These are phyloP conservation scores for Pyralis farinalis DNA, from an alignment of 2,888 invertebrate genomes.

Conservation along the genomic window DNA sequence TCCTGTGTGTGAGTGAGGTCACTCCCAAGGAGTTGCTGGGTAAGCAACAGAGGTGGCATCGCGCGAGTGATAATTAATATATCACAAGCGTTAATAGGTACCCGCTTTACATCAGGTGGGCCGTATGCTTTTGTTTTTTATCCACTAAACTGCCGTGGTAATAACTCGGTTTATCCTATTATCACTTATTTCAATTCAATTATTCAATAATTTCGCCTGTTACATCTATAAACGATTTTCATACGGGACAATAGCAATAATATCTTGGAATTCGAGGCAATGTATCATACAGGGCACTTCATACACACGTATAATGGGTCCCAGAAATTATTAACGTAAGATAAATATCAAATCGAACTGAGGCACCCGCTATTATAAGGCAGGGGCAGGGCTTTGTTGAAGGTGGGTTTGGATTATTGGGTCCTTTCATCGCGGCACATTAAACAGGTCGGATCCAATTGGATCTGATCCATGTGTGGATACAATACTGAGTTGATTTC, in stretches of 20 bases:
- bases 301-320: not conserved
- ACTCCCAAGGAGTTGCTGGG: too few relatives aligned
- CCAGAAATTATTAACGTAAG: not conserved
- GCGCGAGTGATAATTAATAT: too few relatives aligned
- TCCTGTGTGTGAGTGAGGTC: too few relatives aligned
- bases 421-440: not conserved
- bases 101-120: too few relatives aligned
- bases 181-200: too few relatives aligned
- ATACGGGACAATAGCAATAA: too few relatives aligned
- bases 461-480: not conserved
- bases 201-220: not conserved
- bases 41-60: too few relatives aligned
- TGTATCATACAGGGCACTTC: not conserved
- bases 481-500: not conserved
- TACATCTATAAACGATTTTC: constrained; percentile 8
- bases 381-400: not conserved
- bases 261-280: not conserved
- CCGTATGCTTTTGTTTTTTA: too few relatives aligned
- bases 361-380: not conserved
- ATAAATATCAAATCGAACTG: not conserved
- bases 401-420: not conserved
- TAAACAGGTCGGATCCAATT: not conserved
- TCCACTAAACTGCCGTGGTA: too few relatives aligned
- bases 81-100: too few relatives aligned
- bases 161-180: too few relatives aligned